phyloP scores from a whole-genome alignment of 2,797 vertebrate species.

The Cossypha heuglini region DNA sequence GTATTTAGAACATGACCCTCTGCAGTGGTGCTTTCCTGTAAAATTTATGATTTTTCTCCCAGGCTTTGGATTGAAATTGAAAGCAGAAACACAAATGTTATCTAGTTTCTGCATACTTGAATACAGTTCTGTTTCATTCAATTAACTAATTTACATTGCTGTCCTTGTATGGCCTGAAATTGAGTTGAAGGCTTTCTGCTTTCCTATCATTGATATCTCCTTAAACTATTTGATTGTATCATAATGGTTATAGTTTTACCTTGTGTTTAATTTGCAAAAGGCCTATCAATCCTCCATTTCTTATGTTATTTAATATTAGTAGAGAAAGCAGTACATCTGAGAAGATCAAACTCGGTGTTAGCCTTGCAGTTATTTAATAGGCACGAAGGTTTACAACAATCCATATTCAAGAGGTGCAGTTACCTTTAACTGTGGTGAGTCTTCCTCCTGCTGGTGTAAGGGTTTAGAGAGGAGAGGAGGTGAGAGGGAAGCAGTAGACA shows the following conservation, averaged over 20 bases:
- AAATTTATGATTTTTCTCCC: neutral
- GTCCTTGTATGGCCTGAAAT: neutral
- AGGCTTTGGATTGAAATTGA: neutral
- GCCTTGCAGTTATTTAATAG: neutral
- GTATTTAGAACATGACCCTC: neutral
- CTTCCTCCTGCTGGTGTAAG: slow-evolving; percentile 78
- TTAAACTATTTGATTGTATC: neutral
- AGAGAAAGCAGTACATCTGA: neutral
- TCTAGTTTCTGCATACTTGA: neutral
- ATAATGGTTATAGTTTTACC: neutral
- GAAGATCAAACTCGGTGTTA: slow-evolving; percentile 10
- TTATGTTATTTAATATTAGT: slow-evolving; percentile 45
- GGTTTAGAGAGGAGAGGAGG: slow-evolving; percentile 74
- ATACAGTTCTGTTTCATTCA: neutral
- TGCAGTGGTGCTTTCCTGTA: neutral
- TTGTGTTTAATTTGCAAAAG: neutral
- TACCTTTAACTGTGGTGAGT: slow-evolving; percentile 89
- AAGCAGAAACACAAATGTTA: neutral
- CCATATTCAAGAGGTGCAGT: slow-evolving; percentile 61
- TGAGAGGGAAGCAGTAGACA: slow-evolving; percentile 58
- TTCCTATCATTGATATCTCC: neutral
- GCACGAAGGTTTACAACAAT: slow-evolving; percentile 24
- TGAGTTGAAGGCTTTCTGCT: neutral
- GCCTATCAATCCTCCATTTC: neutral
- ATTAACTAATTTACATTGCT: neutral